Evolutionary conservation across 2,797 vertebrate genomes (phyloP), one percentile per base, ranked within the genome.

Genomic region (Pachyuromys duprasi): DNA sequence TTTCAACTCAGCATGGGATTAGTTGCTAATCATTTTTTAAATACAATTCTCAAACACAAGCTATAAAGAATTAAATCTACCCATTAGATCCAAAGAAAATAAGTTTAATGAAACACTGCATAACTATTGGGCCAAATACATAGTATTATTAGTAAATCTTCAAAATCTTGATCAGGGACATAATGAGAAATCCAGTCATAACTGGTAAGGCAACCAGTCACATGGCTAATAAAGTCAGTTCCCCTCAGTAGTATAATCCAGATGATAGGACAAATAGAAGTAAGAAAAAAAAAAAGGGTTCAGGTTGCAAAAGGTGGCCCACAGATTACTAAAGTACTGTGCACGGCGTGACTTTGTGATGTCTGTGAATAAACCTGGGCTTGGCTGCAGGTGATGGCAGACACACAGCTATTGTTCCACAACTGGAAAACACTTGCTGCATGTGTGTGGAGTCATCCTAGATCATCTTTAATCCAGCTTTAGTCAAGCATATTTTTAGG

Each of bases 11-110:
- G 39, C 12, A 13, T 63, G 36, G 82, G n/a, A 80, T 24, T 76
- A 91, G 33, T 11, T 72, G 76, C 31, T 62, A 49, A 89, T 67
- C 6, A 36, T 86, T 94, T 95, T 42, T 57, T 17, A 15, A 57
- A 60, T 53, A 26, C 4, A 39, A 86, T 89, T 96, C 67, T 89
- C 69, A 82, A 86, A 89, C 49, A 83, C 39, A 95, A 96, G 42
- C 28, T 94, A 8, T 39, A 22, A 92, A 91, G 75, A 91, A 62
- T 91, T 94, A 86, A 62, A 89, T 20, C 82, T 53, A 69, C 45
- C 63, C 83, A 74, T 69, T 70, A 96, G 55, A 88, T 5, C 17
- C 65, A 88, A 90, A 78, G n/a, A 92, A 86, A 86, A 87, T 67
- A 53, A 65, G 39, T 70, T 76, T 55, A n/a, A 24, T 76, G 63